phyloP scores from a whole-genome alignment of 2,113 vertebrate genomes.

The Mus pahari region DNA sequence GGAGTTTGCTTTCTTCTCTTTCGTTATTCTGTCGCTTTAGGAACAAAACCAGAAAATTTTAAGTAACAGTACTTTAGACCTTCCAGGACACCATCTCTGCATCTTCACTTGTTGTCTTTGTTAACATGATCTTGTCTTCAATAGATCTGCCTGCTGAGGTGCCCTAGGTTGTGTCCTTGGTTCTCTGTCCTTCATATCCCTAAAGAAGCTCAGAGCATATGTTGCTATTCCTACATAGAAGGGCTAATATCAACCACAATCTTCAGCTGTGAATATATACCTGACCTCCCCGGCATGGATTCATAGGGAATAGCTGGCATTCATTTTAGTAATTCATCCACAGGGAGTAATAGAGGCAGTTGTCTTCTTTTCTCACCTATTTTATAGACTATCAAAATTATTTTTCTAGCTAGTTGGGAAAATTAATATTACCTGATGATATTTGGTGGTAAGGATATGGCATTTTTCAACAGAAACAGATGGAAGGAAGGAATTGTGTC shows the following conservation, averaged over 20 bases:
- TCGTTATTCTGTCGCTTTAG: neutral
- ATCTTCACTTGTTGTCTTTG: neutral
- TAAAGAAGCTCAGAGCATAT: neutral
- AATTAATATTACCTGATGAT: slow-evolving; percentile 7
- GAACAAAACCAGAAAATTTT: neutral
- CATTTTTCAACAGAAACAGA: neutral
- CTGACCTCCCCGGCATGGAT: neutral
- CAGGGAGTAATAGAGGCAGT: neutral
- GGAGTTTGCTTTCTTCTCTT: neutral
- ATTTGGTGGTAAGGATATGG: neutral
- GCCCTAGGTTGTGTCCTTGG: neutral
- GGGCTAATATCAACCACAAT: neutral
- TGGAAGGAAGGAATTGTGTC: neutral
- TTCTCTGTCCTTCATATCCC: neutral
- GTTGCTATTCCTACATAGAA: neutral
- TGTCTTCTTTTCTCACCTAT: neutral
- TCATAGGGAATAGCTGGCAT: neutral
- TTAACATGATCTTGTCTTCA: neutral
- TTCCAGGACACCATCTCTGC: neutral
- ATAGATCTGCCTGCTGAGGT: neutral
- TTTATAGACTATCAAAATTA: slow-evolving; percentile 37
- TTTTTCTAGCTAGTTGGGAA: neutral
- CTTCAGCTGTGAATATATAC: neutral
- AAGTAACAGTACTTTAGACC: neutral
- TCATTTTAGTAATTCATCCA: slow-evolving; percentile 7